These are phyloP conservation scores for Hydrolagus affinis DNA, from an alignment of 2,113 vertebrate genomes.

Conservation along the genomic window DNA sequence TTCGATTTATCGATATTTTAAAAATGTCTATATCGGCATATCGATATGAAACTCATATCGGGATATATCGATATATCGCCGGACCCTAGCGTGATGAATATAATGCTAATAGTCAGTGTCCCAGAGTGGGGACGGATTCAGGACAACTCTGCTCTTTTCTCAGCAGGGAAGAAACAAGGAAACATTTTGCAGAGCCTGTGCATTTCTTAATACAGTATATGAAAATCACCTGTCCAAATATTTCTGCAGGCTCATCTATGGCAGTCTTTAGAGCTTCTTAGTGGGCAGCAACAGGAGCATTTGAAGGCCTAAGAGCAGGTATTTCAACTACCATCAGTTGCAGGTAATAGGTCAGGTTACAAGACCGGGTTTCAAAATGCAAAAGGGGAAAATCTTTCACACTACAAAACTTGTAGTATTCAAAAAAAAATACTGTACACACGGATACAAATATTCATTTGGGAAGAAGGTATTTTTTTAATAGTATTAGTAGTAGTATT, in stretches of 20 bases:
- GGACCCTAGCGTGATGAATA: no score
- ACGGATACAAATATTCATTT: no score
- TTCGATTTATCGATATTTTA: no score
- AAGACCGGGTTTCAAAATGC: no score
- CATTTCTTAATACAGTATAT: background rate
- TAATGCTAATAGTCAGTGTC: background rate
- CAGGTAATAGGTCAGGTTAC: background rate
- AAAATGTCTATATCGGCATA: no score
- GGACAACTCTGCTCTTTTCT: background rate
- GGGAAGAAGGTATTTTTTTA: no score
- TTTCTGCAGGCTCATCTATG: background rate
- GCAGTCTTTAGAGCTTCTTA: background rate
- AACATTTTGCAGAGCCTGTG: background rate
- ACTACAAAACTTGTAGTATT: background rate
- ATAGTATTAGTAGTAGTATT: no score
- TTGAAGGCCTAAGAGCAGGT: background rate
- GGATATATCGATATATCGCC: no score
- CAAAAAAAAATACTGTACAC: no score
- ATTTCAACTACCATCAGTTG: background rate
- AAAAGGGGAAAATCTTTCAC: background rate
- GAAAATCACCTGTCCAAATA: background rate
- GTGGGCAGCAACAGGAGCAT: background rate
- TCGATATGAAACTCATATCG: no score
- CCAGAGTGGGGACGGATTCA: background rate
- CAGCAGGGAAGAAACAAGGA: background rate